These are phyloP conservation scores for Drosophila bifasciata DNA, from an alignment of 1,140 invertebrate genomes.

Conservation along the genomic window DNA sequence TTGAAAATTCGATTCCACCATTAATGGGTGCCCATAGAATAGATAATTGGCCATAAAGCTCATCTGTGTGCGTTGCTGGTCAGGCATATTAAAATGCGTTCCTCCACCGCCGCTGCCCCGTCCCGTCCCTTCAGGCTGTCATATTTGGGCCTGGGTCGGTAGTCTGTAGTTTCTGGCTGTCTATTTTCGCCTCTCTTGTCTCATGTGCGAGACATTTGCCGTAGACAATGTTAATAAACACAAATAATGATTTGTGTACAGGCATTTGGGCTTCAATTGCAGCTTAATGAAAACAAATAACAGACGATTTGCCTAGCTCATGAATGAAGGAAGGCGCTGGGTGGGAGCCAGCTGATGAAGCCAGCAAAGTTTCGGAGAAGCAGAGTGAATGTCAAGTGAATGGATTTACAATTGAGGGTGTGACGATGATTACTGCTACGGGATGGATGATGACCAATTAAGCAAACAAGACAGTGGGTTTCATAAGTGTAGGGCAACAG, in stretches of 20 bases:
- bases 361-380: slow-evolving; percentile 25
- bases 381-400: slow-evolving; percentile 24
- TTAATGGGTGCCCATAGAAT: slow-evolving; percentile 75
- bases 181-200: slow-evolving; percentile 65
- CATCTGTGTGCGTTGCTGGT: slow-evolving; percentile 64
- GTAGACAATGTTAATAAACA: slow-evolving; percentile 56
- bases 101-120: neutral
- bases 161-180: slow-evolving; percentile 7
- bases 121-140: slow-evolving; percentile 14
- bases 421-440: slow-evolving; percentile 10
- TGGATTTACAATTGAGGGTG: slow-evolving; percentile 22
- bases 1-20: slow-evolving; percentile 66
- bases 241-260: slow-evolving; percentile 70
- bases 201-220: slow-evolving; percentile 56
- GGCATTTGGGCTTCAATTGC: slow-evolving; percentile 66
- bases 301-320: slow-evolving; percentile 41
- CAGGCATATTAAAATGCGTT: slow-evolving; percentile 75
- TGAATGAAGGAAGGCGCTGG: slow-evolving; percentile 23
- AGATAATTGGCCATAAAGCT: slow-evolving; percentile 80
- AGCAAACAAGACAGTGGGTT: slow-evolving; percentile 2
- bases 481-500: neutral
- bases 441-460: slow-evolving; percentile 12
- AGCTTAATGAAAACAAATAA: slow-evolving; percentile 79
- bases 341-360: slow-evolving; percentile 27
- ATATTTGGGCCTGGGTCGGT: slow-evolving; percentile 25